Evolutionary conservation across 2,797 vertebrate species (phyloP), one percentile per base, ranked within the genome.

Genomic region (Aselliscus stoliczkanus): DNA sequence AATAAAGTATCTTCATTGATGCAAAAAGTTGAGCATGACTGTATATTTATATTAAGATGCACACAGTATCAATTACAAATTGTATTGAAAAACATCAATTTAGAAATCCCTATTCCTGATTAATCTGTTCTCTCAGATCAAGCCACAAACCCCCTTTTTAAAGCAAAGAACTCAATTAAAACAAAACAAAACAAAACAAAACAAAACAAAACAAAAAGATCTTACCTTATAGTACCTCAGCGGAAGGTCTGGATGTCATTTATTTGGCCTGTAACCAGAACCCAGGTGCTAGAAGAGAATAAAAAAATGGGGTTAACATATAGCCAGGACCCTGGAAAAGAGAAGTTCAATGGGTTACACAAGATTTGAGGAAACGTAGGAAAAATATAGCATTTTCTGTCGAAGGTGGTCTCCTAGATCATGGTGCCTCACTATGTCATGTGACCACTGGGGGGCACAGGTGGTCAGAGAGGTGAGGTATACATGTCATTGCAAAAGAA

Each of bases 221-320:
- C 92, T 85, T 97, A 94, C 93, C 96, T 96, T 92, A 93, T 11
- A 82, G 69, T 79, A 88, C 42, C 67, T 95, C 76, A 94, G 84
- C n/a, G 62, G 88, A 94, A 94, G 39, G 92, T 95, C 67, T 37
- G 52, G 52, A 73, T 88, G 29, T 93, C 75, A 87, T 52, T 76
- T 81, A 47, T 47, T 85, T 88, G 76, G 31, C 37, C 39, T 75
- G 70, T 94, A 58, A 91, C 87, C n/a, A 69, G 75, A 96, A 81
- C 5, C 84, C 39, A 93, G 88, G 80, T 52, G 31, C 96, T 96
- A 75, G 88, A 85, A 94, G 21, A 93, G 27, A 96, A 94, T 20
- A 85, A 96, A 14, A 90, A 77, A 73, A 52, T 39, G 20, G 2
- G 3, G 23, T 96, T 89, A 90, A 76, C 18, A 29, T 6, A 65